Evolutionary conservation across 2,888 invertebrate genomes (phyloP), one percentile per base, ranked within the genome.

Genomic region (Xanthostigma xanthostigma): DNA sequence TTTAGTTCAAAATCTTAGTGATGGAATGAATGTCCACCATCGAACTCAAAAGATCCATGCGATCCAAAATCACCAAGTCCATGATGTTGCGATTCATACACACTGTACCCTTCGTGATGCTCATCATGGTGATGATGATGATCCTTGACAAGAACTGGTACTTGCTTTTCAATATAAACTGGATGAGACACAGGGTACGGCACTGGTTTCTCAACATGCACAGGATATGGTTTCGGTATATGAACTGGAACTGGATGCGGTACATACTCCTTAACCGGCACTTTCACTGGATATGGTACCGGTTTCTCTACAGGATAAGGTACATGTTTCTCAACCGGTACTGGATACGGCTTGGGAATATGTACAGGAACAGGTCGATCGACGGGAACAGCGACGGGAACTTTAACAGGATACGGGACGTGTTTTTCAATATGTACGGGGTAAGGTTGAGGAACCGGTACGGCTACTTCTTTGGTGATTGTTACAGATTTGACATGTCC

Each of bases 181-280:
- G 79, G 78, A 0, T 75, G 73, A 1, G 77, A 75, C 2, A 79
- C 76, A n/a, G 69, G 65, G 37, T 70, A 69, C 49, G 72, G 72
- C 12, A 75, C 73, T 1, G 70, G 73, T 35, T 74, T 70, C 49
- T 73, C 69, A 1, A 77, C 70, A 41, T 73, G 70, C 8, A 78
- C 77, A 14, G 76, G 72, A 38, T 64, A 63, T 33, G 66, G 66
- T 55, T 65, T 63, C 13, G 64, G 63, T 35, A 66, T 64, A 13
- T 64, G 62, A 38, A 62, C 60, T 50, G 62, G 59, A 8, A 64
- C 56, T 54, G 62, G 64, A n/a, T 41, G 53, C 11, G 49, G 48
- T 10, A 49, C 49, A n/a, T 49, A 46, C 8, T 49, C 37, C 38
- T 49, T 46, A 10, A 45, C 44, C 34, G 49, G 51, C 4, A 51